Evolutionary conservation across 2,888 invertebrate genomes (phyloP), one percentile per base, ranked within the genome.

Genomic region (Eueremaeus valkanovi): DNA sequence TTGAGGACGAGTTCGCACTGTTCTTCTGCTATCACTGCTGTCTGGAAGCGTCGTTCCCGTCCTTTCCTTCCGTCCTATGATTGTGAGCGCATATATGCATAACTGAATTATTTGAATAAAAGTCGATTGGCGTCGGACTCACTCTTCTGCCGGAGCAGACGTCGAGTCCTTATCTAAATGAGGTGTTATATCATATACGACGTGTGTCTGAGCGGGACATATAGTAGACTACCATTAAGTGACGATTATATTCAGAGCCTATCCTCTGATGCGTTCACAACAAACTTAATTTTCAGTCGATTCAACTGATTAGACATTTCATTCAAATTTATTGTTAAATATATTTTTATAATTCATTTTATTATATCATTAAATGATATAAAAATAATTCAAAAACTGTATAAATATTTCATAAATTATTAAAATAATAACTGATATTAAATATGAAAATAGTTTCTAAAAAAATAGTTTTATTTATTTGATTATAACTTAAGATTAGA

Each of bases 11-110:
- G 3, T 21, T 55, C 21, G 16, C 45, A 55, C 3, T 63, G 8
- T 33, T 21, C 3, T 18, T 68, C 24, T 24, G 68, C 16, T 68
- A 68, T 68, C 68, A 68, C 21, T 42, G 21, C 13, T 18, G 33
- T n/a, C 21, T 33, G 33, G 68, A 42, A 42, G 42, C 68, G 55
- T 29, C 63, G 33, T 27, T 63, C 33, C 63, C 33, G 31, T 63
- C 68, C 42, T 68, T 68, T 68, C 68, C 68, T 68, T 68, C 68
- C 68, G 68, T 68, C 68, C 36, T 42, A 42, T 27, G 16, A n/a
- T 36, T 68, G 5, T 61, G 63, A 6, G n/a, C 27, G 63, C 31
- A 33, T 68, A 40, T 36, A 68, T 68, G 68, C 68, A 68, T 68
- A 68, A 40, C 36, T 68, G 68, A 68, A 33, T 63, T 8, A 3